Evolutionary conservation across 2,113 vertebrate species (phyloP), one percentile per base, ranked within the genome.

Genomic region (Peromyscus leucopus): DNA sequence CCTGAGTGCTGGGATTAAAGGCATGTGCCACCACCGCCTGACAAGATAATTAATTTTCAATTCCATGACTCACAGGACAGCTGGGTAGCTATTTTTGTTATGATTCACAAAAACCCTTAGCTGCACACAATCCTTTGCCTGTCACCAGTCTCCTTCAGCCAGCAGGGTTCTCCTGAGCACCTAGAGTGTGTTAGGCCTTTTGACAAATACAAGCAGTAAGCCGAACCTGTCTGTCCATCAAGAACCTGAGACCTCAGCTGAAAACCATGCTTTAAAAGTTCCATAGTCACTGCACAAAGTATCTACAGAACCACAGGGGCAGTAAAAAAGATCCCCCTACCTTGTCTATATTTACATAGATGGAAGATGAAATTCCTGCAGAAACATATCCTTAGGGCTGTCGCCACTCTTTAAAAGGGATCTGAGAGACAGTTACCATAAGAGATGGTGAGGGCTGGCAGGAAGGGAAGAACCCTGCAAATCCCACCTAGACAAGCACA

Each of bases 391-490:
- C 80, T 95, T 36, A 80, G 61, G 83, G 90, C 78, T 83, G 4
- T 83, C 76, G 80, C 9, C 48, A 87, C 24, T 84, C 71, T 89
- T 78, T 59, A 96, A 94, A 79, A 96, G 42, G 21, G 80, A 16
- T 82, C 91, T 28, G 46, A 96, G 71, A 91, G 90, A 90, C 13
- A 17, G 5, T 82, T 93, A 42, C n/a, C 57, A 46, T 33, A 74
- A 8, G 33, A 72, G 93, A 95, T 71, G 80, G 82, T 39, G 75
- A 33, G 92, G 76, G 0, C 7, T 97, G 33, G 36, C 19, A 4
- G 84, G 26, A 94, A 98, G 97, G n/a, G 71, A 95, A 69, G 63
- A 89, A 89, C 94, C 89, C 75, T 79, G 17, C 31, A 63, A 63
- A 69, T 36, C 95, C 67, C 51, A 74, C 1, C 74, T 33, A 78